These are phyloP conservation scores for Delichon dasypus DNA, from an alignment of 2,797 vertebrate genomes.

Conservation along the genomic window DNA sequence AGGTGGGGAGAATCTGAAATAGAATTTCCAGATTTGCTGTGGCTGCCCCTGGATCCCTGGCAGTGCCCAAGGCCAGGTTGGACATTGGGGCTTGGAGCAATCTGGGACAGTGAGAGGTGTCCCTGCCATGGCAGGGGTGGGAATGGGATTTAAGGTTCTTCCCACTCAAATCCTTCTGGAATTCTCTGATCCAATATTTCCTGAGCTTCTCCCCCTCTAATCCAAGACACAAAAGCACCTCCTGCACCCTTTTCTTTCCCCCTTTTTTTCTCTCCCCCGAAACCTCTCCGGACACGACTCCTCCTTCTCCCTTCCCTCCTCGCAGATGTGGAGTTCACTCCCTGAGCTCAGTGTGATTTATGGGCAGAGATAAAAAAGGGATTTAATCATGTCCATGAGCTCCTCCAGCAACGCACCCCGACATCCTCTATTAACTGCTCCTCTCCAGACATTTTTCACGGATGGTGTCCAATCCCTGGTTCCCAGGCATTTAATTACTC, in stretches of 20 bases:
- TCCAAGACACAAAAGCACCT: background rate
- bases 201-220: rapidly evolving
- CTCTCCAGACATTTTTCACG: constrained; percentile 23
- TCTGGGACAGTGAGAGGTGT: background rate
- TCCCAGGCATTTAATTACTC: constrained; percentile 41
- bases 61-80: background rate
- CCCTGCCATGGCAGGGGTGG: background rate
- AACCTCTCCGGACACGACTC: background rate
- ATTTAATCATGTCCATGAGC: constrained; percentile 7
- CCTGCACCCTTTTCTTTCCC: background rate
- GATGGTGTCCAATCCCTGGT: background rate
- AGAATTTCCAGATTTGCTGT: background rate
- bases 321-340: background rate
- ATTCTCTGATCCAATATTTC: background rate
- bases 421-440: constrained; percentile 33
- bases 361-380: background rate
- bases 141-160: too few relatives aligned
- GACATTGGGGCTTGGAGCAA: background rate
- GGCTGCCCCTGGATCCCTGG: background rate
- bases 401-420: background rate
- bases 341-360: background rate
- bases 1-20: too few relatives aligned
- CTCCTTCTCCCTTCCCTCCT: background rate
- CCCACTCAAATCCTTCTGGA: too few relatives aligned
- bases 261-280: background rate